These are phyloP conservation scores for Chrysina gloriosa DNA, from an alignment of 2,888 invertebrate genomes.

Conservation along the genomic window DNA sequence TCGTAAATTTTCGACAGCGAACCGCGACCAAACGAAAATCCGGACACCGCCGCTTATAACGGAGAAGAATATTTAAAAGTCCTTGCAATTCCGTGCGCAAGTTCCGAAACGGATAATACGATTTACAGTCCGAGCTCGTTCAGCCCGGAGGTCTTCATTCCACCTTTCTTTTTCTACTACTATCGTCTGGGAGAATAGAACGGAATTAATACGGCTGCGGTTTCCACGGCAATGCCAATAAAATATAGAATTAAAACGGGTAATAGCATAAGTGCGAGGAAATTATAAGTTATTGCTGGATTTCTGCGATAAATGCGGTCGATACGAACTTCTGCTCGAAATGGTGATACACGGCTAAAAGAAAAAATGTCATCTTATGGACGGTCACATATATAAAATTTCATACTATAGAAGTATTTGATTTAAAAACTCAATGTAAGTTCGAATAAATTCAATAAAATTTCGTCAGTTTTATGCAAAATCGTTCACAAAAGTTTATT, in stretches of 20 bases:
- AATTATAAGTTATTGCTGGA: constrained; percentile 9
- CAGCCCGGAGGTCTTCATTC: background rate
- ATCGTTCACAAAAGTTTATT: too few species aligned
- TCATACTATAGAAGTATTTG: too few species aligned
- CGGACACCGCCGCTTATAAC: constrained; percentile 1
- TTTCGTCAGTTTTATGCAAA: too few species aligned
- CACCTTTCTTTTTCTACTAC: background rate
- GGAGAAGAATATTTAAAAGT: constrained; percentile 18
- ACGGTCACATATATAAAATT: too few species aligned
- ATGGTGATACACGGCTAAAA: too few species aligned
- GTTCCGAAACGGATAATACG: constrained; percentile 17
- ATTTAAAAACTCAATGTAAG: too few species aligned
- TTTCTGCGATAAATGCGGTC: constrained; percentile 2
- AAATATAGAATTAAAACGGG: constrained; percentile 19
- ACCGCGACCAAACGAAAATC: constrained; percentile 23
- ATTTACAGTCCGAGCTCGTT: constrained; percentile 1
- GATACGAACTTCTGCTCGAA: background rate
- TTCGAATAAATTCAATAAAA: too few species aligned
- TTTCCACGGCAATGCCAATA: background rate
- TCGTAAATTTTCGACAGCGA: constrained; percentile 30
- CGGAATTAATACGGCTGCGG: background rate
- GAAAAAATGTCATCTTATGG: too few species aligned
- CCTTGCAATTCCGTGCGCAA: constrained; percentile 21
- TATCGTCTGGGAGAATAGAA: background rate
- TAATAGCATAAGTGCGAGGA: constrained; percentile 12